phyloP scores from a whole-genome alignment of 2,888 invertebrate species.

The Cremastobaeus sp. region DNA sequence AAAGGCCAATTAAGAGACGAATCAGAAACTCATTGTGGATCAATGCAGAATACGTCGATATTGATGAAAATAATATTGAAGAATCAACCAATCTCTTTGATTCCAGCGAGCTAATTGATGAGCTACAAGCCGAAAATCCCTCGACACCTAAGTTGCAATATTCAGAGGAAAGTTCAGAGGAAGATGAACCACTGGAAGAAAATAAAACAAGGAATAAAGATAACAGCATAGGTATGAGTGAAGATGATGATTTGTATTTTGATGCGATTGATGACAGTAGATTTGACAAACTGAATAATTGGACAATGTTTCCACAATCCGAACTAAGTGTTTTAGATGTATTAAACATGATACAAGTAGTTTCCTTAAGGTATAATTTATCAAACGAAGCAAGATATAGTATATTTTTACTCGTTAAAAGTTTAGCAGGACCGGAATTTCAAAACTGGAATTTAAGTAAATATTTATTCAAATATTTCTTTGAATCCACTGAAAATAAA shows the following conservation, averaged over 20 bases:
- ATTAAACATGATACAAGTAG: slow-evolving; percentile 32
- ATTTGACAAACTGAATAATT: slow-evolving; percentile 4
- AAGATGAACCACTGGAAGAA: too few relatives aligned
- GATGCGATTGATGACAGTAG: background rate
- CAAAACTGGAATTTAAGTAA: slow-evolving; percentile 11
- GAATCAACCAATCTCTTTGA: too few relatives aligned
- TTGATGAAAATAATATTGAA: too few relatives aligned
- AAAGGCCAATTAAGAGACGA: too few relatives aligned
- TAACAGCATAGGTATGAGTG: too few relatives aligned
- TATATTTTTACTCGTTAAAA: slow-evolving; percentile 30
- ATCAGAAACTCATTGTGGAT: too few relatives aligned
- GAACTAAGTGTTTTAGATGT: slow-evolving; percentile 28
- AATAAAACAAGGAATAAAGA: too few relatives aligned
- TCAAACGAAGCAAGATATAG: slow-evolving; percentile 25
- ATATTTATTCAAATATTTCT: slow-evolving; percentile 2
- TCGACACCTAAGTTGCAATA: too few relatives aligned
- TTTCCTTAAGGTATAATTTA: slow-evolving; percentile 27
- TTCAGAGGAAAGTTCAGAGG: too few relatives aligned
- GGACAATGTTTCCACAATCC: slow-evolving; percentile 46
- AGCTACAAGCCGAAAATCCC: too few relatives aligned
- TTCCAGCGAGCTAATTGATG: too few relatives aligned
- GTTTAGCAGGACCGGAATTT: slow-evolving; percentile 44
- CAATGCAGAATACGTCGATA: too few relatives aligned
- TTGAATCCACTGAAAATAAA: slow-evolving; percentile 8
- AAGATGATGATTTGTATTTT: background rate